Conservation (phyloP, 2,888 invertebrate genomes). For the Cosmopolites sordidus region DNA sequence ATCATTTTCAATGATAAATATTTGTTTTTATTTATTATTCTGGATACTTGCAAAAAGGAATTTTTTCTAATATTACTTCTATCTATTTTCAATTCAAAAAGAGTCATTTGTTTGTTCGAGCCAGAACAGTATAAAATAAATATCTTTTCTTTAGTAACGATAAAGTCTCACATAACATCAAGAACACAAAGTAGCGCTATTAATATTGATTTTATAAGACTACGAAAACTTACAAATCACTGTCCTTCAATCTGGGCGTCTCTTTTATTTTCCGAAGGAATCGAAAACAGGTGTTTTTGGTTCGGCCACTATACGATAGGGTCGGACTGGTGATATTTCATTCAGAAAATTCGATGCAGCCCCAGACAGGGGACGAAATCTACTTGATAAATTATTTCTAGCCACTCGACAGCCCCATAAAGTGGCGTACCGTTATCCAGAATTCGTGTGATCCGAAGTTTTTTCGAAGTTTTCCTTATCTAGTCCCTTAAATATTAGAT, state of each 20-base stretch:
- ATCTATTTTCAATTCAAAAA: too few relatives aligned
- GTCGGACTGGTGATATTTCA: slow-evolving; percentile 22
- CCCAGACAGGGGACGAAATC: slow-evolving; percentile 9
- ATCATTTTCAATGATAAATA: too few relatives aligned
- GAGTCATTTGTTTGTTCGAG: too few relatives aligned
- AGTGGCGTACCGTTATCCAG: slow-evolving; percentile 19
- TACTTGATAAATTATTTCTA: slow-evolving; percentile 26
- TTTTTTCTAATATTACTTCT: too few relatives aligned
- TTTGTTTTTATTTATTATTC: too few relatives aligned
- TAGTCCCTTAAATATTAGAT: slow-evolving; percentile 25
- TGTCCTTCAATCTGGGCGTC: slow-evolving; percentile 14
- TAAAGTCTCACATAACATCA: too few relatives aligned
- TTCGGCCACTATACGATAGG: slow-evolving; percentile 22
- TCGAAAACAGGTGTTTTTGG: slow-evolving; percentile 24
- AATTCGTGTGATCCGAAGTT: slow-evolving; percentile 25
- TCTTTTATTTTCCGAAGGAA: slow-evolving; percentile 13
- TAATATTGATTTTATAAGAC: neutral
- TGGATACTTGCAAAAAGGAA: too few relatives aligned
- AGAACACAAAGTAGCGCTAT: too few relatives aligned
- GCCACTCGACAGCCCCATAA: slow-evolving; percentile 26
- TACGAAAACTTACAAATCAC: slow-evolving; percentile 11
- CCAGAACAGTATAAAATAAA: too few relatives aligned
- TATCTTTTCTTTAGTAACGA: too few relatives aligned
- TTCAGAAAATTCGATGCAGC: neutral
- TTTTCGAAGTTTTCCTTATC: slow-evolving; percentile 23